These are phyloP conservation scores for Autographa pulchrina DNA, from an alignment of 2,888 invertebrate species.

Conservation along the genomic window DNA sequence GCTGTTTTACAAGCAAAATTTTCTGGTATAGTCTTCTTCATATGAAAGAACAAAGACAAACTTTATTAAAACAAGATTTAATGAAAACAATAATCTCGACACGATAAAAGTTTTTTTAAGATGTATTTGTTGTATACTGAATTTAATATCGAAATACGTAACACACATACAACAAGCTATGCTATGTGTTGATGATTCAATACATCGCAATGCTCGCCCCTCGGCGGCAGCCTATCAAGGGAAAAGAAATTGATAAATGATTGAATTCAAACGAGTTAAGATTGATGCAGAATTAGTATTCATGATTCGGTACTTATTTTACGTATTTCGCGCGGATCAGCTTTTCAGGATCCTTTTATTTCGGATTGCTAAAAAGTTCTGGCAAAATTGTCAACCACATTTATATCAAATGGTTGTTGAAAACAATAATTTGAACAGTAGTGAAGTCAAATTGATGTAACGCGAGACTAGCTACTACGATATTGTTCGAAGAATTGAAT, in stretches of 20 bases:
- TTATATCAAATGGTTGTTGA: too few relatives aligned
- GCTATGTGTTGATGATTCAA: not conserved
- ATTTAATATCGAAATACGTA: not conserved
- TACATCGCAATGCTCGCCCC: not conserved
- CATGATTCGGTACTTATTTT: not conserved
- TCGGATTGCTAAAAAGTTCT: too few relatives aligned
- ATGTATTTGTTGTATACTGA: not conserved
- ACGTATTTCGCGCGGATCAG: not conserved
- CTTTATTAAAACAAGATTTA: too few relatives aligned
- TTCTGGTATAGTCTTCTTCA: too few relatives aligned
- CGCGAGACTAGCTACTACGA: slow-evolving; percentile 2
- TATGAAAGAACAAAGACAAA: too few relatives aligned
- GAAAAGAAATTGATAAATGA: slow-evolving; percentile 3
- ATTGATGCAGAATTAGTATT: not conserved
- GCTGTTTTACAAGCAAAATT: too few relatives aligned
- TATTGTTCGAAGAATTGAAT: slow-evolving; percentile 53
- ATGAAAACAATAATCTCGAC: too few relatives aligned
- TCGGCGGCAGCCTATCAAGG: not conserved
- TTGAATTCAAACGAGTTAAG: slow-evolving; percentile 5
- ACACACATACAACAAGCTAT: not conserved
- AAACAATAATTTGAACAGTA: not conserved
- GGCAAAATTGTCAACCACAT: too few relatives aligned
- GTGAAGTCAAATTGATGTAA: not conserved
- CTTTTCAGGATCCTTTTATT: too few relatives aligned
- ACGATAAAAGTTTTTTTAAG: too few relatives aligned